Percentiles rank a stretch among this genome's conserved stretches.
Conservation (phyloP, 2,113 vertebrate genomes). For the Grantiella picta region DNA sequence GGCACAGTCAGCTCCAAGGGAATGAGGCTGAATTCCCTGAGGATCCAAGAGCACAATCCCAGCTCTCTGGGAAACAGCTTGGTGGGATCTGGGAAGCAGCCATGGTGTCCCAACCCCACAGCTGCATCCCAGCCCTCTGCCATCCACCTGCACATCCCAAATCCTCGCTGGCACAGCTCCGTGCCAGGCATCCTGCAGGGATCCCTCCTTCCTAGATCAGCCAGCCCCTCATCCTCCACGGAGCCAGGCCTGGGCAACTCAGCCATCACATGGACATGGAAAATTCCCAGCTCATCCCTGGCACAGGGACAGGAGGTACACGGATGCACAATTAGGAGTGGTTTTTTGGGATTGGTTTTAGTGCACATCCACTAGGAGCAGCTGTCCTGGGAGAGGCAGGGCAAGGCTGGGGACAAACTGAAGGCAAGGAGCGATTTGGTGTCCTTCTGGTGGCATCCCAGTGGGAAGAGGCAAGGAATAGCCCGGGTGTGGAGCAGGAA, state of each 20-base stretch:
- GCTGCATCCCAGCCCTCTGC: not conserved
- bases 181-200: not conserved
- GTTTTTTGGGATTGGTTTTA: not conserved
- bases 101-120: not conserved
- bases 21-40: not conserved
- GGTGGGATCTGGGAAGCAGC: not conserved
- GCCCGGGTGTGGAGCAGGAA: not conserved
- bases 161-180: not conserved
- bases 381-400: not conserved
- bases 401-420: not conserved
- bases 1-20: not conserved
- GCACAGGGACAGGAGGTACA: not conserved
- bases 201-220: not conserved
- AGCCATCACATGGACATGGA: rapidly evolving
- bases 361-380: not conserved
- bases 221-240: not conserved
- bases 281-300: not conserved
- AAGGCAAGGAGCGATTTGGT: not conserved
- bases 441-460: not conserved
- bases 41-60: not conserved
- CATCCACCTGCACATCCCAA: not conserved
- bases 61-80: not conserved
- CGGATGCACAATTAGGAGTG: not conserved
- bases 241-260: not conserved
- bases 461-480: not conserved